Evolutionary conservation across 2,888 invertebrate species (phyloP).

Genomic region (Exocentrus adspersus): DNA sequence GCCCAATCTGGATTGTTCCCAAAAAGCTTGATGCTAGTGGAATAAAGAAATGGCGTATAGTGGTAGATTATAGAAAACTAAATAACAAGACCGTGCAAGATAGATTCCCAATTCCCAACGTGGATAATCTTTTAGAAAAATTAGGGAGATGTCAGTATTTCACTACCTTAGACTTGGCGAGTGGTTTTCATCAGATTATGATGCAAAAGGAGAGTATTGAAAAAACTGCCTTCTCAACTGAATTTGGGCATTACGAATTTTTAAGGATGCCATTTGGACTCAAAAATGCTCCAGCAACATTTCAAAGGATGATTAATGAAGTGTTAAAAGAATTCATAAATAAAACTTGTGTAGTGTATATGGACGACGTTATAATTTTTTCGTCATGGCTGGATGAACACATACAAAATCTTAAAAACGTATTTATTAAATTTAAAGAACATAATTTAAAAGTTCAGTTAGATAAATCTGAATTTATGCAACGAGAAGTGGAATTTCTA

Average conservation of each 20-base stretch:
- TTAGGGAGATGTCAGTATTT: slow-evolving; percentile 3
- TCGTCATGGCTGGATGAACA: too few species aligned
- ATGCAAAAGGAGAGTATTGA: background rate
- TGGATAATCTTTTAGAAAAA: slow-evolving; percentile 4
- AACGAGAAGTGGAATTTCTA: too few species aligned
- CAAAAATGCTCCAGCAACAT: background rate
- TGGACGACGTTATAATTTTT: background rate
- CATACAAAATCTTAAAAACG: background rate
- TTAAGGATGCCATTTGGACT: background rate
- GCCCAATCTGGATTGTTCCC: slow-evolving; percentile 56
- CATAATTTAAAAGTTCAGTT: background rate
- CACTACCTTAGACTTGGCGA: background rate
- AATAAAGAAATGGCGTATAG: slow-evolving; percentile 48
- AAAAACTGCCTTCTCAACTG: background rate
- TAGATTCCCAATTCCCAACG: slow-evolving; percentile 5
- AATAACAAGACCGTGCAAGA: slow-evolving; percentile 4
- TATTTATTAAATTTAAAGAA: background rate
- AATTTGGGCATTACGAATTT: background rate
- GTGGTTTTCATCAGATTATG: slow-evolving; percentile 9
- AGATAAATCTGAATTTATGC: too few species aligned
- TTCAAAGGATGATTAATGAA: background rate
- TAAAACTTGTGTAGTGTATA: background rate
- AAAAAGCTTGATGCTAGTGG: slow-evolving; percentile 55
- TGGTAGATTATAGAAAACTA: background rate
- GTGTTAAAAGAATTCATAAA: background rate